A percentile compares a stretch with the other conserved stretches of the same genome.
Conservation (phyloP, 2,888 invertebrate genomes). For the Diarsia brunnea region DNA sequence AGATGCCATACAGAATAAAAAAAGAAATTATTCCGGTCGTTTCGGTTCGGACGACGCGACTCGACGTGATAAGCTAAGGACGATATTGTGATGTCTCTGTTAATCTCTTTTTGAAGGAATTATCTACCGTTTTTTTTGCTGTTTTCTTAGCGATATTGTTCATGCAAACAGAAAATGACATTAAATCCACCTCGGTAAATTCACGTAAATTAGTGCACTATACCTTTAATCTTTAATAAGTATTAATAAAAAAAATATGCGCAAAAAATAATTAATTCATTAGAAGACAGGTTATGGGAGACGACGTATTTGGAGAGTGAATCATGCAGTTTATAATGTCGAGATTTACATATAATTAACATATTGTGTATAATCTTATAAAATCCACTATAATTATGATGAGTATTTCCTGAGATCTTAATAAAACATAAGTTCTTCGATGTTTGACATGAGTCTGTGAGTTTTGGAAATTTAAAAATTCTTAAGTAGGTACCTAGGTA, state of each 20-base stretch:
- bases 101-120: background rate
- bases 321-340: background rate
- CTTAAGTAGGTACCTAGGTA: slow-evolving; percentile 76
- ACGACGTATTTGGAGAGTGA: background rate
- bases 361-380: background rate
- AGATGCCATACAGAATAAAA: no score
- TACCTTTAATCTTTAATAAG: background rate
- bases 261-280: background rate
- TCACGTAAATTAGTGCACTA: background rate
- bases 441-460: background rate
- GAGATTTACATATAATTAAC: slow-evolving; percentile 7
- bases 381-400: background rate
- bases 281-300: background rate
- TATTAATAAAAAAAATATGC: background rate
- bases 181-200: background rate
- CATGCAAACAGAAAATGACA: background rate
- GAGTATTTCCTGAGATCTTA: background rate
- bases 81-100: background rate
- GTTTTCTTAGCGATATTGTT: background rate
- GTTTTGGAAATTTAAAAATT: background rate
- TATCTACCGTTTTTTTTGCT: background rate
- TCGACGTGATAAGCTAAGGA: background rate
- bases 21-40: background rate
- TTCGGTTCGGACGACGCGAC: background rate
- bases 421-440: background rate